Evolutionary conservation across 2,113 vertebrate species (phyloP), one percentile per base, ranked within the genome.

Genomic region (Aspidoscelis tigris): DNA sequence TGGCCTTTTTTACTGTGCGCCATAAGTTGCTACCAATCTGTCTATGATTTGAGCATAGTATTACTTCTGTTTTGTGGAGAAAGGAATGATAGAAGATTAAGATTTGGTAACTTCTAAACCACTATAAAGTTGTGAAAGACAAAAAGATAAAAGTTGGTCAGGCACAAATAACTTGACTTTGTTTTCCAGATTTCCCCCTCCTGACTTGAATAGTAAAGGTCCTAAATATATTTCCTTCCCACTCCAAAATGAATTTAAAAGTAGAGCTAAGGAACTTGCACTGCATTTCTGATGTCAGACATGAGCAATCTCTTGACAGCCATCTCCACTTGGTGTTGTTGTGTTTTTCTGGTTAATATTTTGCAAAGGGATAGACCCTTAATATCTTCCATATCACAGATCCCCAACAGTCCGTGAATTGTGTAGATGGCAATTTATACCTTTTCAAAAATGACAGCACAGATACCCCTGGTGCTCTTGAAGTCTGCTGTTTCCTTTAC

Each of bases 361-460:
- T 77, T 47, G 16, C 21, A 6, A 64, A 39, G n/a, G 64, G 83
- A 79, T 53, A 44, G 33, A 12, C 76, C 22, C 81, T 83, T 78
- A 91, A 89, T 83, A 33, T 8, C 76, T 84, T 53, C 74, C 80
- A 80, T 20, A 74, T 91, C 83, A 82, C 82, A 80, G 22, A 76
- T 91, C 83, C 84, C 82, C 50, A 68, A 76, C 72, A 86, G 80
- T 66, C 70, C 83, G 12, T 72, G 76, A 70, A 78, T 58, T 80
- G 87, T 76, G 4, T 26, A 71, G 76, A 50, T 71, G 86, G 89
- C 90, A 92, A 94, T 87, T 86, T 84, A 43, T 93, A 87, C 88
- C 88, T 76, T 88, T 86, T 87, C 77, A 90, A 83, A 85, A 77
- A 80, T 44, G 75, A 91, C 80, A 86, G 53, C 87, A 24, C 66